These are phyloP conservation scores for Chrysolina americana DNA, from an alignment of 2,888 invertebrate species.

Conservation along the genomic window DNA sequence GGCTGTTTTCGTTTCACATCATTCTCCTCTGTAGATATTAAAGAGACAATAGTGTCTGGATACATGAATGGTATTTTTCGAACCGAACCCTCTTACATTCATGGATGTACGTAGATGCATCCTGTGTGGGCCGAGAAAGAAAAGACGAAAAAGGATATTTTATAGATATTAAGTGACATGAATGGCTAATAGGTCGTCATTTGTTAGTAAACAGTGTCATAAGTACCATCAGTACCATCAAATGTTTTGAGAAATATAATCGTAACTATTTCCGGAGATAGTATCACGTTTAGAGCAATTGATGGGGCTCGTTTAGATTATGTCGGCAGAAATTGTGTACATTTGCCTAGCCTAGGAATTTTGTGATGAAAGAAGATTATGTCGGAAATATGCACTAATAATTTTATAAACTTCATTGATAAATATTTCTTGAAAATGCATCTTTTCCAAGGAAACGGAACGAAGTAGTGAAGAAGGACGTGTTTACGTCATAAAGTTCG, in stretches of 20 bases:
- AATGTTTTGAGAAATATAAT: background rate
- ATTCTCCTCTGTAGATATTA: slow-evolving; percentile 9
- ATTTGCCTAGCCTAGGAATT: background rate
- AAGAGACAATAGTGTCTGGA: slow-evolving; percentile 18
- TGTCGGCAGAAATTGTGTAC: background rate
- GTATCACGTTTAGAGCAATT: background rate
- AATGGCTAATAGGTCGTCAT: slow-evolving; percentile 26
- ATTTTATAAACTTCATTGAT: background rate
- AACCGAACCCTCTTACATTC: slow-evolving; percentile 14
- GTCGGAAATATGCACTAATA: background rate
- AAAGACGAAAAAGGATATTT: slow-evolving; percentile 23
- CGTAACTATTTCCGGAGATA: slow-evolving; percentile 16
- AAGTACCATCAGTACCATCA: slow-evolving; percentile 9
- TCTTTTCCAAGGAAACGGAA: no score
- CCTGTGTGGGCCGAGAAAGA: slow-evolving; percentile 27
- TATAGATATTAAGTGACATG: slow-evolving; percentile 10
- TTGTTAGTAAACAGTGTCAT: slow-evolving; percentile 28
- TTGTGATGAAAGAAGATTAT: background rate
- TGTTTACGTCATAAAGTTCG: no score
- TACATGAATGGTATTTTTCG: slow-evolving; percentile 26
- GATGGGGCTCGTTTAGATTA: slow-evolving; percentile 3
- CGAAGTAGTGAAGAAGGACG: no score
- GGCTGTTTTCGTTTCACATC: background rate
- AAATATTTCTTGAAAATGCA: background rate
- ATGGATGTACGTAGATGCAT: slow-evolving; percentile 16